These are phyloP conservation scores for Drosophila buzzatii DNA, from an alignment of 2,888 invertebrate species.

Conservation along the genomic window DNA sequence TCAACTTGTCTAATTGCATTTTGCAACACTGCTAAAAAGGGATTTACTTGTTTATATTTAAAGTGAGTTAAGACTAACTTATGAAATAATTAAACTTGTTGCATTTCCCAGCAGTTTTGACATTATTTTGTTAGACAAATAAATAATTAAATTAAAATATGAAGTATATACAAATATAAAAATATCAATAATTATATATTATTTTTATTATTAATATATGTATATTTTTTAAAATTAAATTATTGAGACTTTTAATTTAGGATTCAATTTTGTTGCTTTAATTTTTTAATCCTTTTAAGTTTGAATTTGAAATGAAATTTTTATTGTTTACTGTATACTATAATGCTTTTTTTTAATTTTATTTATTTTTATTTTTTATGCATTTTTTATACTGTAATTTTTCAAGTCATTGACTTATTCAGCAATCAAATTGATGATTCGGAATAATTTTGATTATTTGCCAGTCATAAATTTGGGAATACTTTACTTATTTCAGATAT, in stretches of 20 bases:
- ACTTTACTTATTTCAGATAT: too few species aligned
- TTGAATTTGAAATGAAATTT: too few species aligned
- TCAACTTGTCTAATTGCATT: slow-evolving; percentile 9
- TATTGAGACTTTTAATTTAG: too few species aligned
- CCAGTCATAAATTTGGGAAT: neutral
- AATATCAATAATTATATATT: too few species aligned
- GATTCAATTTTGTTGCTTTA: too few species aligned
- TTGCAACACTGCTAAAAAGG: slow-evolving; percentile 2
- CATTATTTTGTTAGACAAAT: neutral
- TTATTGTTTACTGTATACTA: too few species aligned
- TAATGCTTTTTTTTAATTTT: neutral
- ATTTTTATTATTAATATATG: neutral
- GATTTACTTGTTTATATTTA: neutral
- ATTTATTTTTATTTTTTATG: neutral
- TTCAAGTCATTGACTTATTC: slow-evolving; percentile 1
- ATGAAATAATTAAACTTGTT: slow-evolving; percentile 4
- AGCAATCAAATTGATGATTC: neutral
- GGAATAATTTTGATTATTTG: neutral
- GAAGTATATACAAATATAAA: too few species aligned
- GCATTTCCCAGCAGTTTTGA: neutral
- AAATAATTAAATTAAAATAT: too few species aligned
- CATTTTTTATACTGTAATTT: neutral
- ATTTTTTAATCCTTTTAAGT: too few species aligned
- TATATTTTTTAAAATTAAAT: neutral
- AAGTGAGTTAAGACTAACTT: neutral